Conservation (phyloP, 2,888 invertebrate species). For the Drosophila meridiana region DNA sequence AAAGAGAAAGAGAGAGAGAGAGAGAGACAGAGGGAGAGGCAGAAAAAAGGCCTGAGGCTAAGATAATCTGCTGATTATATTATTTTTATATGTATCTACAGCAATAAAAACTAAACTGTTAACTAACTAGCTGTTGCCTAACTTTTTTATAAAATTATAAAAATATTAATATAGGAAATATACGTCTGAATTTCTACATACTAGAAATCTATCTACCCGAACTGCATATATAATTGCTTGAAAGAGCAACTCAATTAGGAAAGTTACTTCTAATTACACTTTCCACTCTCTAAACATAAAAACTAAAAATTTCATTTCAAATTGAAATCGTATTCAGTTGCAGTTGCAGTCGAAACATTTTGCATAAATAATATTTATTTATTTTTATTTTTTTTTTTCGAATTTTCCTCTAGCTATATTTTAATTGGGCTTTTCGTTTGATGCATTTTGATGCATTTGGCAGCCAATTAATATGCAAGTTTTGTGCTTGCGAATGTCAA, state of each 20-base stretch:
- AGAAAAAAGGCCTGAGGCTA: too few relatives aligned
- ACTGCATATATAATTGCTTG: not conserved
- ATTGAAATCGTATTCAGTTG: not conserved
- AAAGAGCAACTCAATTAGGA: not conserved
- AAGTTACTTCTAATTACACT: slow-evolving; percentile 6
- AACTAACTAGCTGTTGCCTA: too few relatives aligned
- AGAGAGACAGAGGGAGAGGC: not conserved
- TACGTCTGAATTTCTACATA: too few relatives aligned
- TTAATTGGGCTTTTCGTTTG: not conserved
- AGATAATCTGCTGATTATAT: too few relatives aligned
- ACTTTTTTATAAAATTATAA: too few relatives aligned
- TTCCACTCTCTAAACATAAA: not conserved
- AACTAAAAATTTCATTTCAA: not conserved
- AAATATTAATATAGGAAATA: too few relatives aligned
- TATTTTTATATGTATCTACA: too few relatives aligned
- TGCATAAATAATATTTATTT: not conserved
- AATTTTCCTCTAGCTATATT: not conserved
- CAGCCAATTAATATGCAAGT: slow-evolving; percentile 7
- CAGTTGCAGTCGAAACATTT: not conserved
- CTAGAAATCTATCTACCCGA: too few relatives aligned
- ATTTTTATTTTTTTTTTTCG: not conserved
- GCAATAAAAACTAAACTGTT: too few relatives aligned
- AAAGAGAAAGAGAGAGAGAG: too few relatives aligned
- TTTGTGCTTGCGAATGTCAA: slow-evolving; percentile 9
- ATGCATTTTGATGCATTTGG: not conserved